Evolutionary conservation across 1,140 invertebrate species (phyloP).

Genomic region (Teleopsis dalmanni): DNA sequence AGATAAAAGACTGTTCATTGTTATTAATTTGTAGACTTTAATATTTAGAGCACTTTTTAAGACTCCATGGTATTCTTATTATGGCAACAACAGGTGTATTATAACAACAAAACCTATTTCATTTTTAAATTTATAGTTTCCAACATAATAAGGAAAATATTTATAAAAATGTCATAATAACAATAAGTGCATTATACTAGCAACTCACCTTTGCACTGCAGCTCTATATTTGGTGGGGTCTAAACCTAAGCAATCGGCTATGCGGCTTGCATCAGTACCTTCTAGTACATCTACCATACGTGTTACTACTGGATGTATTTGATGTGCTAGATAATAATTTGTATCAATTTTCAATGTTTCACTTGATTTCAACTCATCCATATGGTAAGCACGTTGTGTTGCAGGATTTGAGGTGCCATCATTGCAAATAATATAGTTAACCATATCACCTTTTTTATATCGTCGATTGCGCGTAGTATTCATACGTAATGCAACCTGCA

Average conservation of each 20-base stretch:
- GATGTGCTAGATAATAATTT: conserved; percentile 76
- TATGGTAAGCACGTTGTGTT: conserved; percentile 89
- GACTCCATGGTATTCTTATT: too few relatives aligned
- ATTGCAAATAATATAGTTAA: conserved; percentile 92
- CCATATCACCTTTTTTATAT: conserved; percentile 87
- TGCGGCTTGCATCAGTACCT: conserved; percentile 78
- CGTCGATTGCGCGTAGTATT: conserved; percentile 73
- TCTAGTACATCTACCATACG: conserved; percentile 93
- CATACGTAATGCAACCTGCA: conserved; percentile 81
- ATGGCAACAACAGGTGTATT: too few relatives aligned
- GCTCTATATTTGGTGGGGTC: conserved; percentile 47
- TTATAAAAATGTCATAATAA: too few relatives aligned
- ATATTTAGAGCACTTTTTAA: too few relatives aligned
- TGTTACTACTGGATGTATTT: conserved; percentile 90
- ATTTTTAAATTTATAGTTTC: too few relatives aligned
- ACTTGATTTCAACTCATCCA: conserved; percentile 73
- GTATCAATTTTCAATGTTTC: conserved; percentile 67
- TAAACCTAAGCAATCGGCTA: conserved; percentile 83
- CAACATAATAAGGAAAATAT: too few relatives aligned
- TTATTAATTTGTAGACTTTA: too few relatives aligned
- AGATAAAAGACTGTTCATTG: too few relatives aligned
- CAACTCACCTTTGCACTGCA: conserved; percentile 26
- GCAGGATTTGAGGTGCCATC: conserved; percentile 71
- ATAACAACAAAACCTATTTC: too few relatives aligned
- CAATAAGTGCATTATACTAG: too few relatives aligned